A percentile compares a stretch with the other conserved stretches of the same genome.
phyloP scores from a whole-genome alignment of 2,888 invertebrate genomes.

The Philhelius pedissequus region DNA sequence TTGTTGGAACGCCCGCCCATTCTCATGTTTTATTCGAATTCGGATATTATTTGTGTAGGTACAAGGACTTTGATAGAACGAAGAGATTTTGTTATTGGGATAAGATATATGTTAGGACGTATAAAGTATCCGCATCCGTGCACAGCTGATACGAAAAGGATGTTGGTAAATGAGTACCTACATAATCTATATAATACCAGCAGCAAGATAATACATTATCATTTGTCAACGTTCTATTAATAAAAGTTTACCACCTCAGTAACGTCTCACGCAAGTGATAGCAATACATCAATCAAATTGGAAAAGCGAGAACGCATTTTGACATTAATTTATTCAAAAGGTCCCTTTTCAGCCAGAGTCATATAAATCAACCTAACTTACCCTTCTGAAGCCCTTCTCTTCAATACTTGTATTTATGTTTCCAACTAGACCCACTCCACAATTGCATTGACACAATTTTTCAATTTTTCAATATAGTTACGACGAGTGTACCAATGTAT shows the following conservation, averaged over 20 bases:
- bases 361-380: too few species aligned
- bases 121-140: neutral
- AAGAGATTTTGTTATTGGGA: slow-evolving; percentile 3
- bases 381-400: neutral
- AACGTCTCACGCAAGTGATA: slow-evolving; percentile 43
- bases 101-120: neutral
- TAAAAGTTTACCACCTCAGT: slow-evolving; percentile 61
- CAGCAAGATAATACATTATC: slow-evolving; percentile 42
- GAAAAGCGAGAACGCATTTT: slow-evolving; percentile 76
- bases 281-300: slow-evolving; percentile 78
- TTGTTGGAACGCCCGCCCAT: neutral
- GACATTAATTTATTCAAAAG: slow-evolving; percentile 78
- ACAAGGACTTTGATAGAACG: neutral
- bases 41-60: slow-evolving; percentile 2
- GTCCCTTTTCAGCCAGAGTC: slow-evolving; percentile 20
- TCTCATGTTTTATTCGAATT: neutral
- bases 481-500: too few species aligned
- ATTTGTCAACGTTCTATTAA: slow-evolving; percentile 62
- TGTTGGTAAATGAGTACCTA: neutral
- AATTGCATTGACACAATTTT: slow-evolving; percentile 47
- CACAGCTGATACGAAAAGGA: neutral
- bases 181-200: slow-evolving; percentile 32
- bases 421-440: slow-evolving; percentile 27
- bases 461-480: slow-evolving; percentile 18
- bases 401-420: neutral